Evolutionary conservation across 2,113 vertebrate genomes (phyloP).

Genomic region (Rattus norvegicus): GRCr8 NC_086021.1:99991001-99991500

Average conservation of each 20-base stretch:
- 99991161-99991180: background rate
- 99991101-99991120: background rate
- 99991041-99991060: background rate
- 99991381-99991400: background rate
- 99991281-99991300: accelerated
- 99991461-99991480: background rate
- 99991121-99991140: background rate
- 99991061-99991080: too few relatives aligned
- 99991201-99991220: background rate
- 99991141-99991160: background rate
- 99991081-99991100: background rate
- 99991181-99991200: background rate
- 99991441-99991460: background rate
- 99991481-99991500: background rate
- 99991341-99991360: too few relatives aligned
- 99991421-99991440: background rate
- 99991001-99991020: background rate
- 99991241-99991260: background rate
- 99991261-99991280: background rate
- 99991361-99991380: too few relatives aligned
- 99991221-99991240: background rate
- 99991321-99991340: background rate
- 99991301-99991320: background rate
- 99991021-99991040: background rate
- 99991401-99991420: background rate